Conservation (phyloP, 2,113 vertebrate species). For the Furnarius figulus region DNA sequence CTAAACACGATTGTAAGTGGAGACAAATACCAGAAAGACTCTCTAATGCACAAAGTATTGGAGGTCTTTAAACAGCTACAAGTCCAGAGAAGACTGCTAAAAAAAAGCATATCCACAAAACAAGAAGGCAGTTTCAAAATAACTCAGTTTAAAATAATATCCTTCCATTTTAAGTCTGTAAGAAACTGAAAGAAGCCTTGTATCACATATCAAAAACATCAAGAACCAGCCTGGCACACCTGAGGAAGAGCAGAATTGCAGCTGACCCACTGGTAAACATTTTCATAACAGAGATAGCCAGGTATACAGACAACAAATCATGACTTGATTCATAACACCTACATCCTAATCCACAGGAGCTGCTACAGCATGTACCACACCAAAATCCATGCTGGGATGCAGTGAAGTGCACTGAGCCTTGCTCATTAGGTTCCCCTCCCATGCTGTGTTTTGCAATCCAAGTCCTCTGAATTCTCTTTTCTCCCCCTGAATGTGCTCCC, state of each 20-base stretch:
- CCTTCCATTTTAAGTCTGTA: background rate
- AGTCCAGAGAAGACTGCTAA: background rate
- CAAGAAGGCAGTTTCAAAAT: background rate
- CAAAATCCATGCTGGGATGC: background rate
- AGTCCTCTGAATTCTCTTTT: background rate
- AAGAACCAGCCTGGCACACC: background rate
- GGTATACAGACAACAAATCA: background rate
- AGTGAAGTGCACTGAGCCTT: slow-evolving; percentile 16
- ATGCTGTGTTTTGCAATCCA: background rate
- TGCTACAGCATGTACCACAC: background rate
- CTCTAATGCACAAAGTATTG: background rate
- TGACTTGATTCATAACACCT: background rate
- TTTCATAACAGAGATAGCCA: background rate
- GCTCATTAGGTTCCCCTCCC: background rate
- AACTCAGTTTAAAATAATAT: background rate
- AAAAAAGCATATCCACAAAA: background rate
- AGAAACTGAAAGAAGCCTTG: background rate
- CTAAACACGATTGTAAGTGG: background rate
- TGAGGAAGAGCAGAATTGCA: background rate
- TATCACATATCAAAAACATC: background rate
- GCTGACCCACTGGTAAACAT: background rate
- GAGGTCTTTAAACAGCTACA: background rate
- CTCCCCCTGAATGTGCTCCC: background rate
- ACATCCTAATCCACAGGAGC: background rate
- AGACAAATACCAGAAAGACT: background rate